Base-by-base conservation (phyloP, 1,140 invertebrate genomes). In the Thalassaphorura encarpata region DNA sequence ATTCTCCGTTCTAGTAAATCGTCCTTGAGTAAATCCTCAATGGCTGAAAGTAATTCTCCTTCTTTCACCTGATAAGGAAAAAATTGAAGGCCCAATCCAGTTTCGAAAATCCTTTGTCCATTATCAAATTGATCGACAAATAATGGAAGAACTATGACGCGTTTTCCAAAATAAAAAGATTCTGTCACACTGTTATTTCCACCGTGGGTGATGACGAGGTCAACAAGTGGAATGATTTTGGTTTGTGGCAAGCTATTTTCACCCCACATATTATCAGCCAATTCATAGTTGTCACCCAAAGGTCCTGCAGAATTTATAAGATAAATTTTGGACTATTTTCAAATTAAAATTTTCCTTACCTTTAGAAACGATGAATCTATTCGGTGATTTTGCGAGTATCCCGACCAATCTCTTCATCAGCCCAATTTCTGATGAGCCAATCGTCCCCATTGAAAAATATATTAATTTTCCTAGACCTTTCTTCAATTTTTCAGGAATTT, bases 121-220 rank as follows among this genome's bases (percentile, higher is more conserved):
- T 50, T 50, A 39, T 50, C 48, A 11, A 5, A 29, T 26, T 50
- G 15, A 28, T 50, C 48, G 13, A 15, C 21, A 23, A 50, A 36
- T 11, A 50, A 15, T 15, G 48, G 48, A 15, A 50, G n/a, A 18
- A 50, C n/a, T 13, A 50, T 23, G 6, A 50, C 11, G 3, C 15
- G 48, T 31, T 39, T 31, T 33, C 48, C 48, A 28, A 50, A 50
- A 21, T 50, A 50, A 8, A 50, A 31, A 15, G 15, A 50, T 33
- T 50, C 48, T 6, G 13, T 31, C 4, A 50, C 48, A 11, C 27
- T 50, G 16, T 15, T 19, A 28, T 50, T 50, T 31, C 48, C 48
- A 33, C 48, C 48, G 28, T 50, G 48, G 5, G 15, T 21, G n/a
- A 50, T 50, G 11, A 50, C 33, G 8, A 26, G 8, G 11, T 50